Evolutionary conservation across 35 echinoderm and acorn worm species (phyloP).

Genomic region (Ptychodera flava): DNA sequence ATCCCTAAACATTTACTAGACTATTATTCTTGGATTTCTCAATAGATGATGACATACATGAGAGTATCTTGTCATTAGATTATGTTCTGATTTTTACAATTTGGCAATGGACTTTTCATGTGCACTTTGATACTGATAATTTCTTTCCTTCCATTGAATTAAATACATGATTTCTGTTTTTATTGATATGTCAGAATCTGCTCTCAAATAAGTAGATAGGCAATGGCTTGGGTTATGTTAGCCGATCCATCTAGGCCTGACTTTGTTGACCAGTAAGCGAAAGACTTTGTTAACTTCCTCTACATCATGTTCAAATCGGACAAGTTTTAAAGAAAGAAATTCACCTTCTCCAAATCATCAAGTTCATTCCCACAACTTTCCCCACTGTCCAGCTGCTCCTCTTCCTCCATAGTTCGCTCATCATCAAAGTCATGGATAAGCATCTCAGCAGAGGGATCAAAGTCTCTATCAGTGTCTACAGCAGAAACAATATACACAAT

Average conservation of each 20-base stretch:
- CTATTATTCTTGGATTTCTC: background rate
- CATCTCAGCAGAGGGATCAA: constrained; percentile 80
- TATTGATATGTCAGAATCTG: too few species aligned
- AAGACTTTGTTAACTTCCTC: too few species aligned
- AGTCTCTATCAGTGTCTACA: constrained; percentile 77
- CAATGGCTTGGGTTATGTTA: too few species aligned
- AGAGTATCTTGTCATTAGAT: background rate
- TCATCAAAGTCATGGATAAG: constrained; percentile 79
- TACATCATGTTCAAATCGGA: too few species aligned
- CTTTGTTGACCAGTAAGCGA: too few species aligned
- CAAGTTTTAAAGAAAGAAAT: too few species aligned
- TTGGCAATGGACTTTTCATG: too few species aligned
- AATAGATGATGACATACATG: background rate
- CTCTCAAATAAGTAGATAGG: too few species aligned
- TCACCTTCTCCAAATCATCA: constrained; percentile 85
- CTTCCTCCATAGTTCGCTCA: constrained; percentile 89
- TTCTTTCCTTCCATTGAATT: background rate
- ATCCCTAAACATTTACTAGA: too few species aligned
- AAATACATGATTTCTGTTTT: background rate
- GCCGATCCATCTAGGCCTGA: too few species aligned
- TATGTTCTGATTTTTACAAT: too few species aligned
- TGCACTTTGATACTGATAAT: background rate
- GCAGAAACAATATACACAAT: background rate
- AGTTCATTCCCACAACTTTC: constrained; percentile 77
- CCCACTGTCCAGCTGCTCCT: constrained; percentile 68